These are phyloP conservation scores for Leptocoma aspasia DNA, from an alignment of 2,113 vertebrate genomes.

Conservation along the genomic window DNA sequence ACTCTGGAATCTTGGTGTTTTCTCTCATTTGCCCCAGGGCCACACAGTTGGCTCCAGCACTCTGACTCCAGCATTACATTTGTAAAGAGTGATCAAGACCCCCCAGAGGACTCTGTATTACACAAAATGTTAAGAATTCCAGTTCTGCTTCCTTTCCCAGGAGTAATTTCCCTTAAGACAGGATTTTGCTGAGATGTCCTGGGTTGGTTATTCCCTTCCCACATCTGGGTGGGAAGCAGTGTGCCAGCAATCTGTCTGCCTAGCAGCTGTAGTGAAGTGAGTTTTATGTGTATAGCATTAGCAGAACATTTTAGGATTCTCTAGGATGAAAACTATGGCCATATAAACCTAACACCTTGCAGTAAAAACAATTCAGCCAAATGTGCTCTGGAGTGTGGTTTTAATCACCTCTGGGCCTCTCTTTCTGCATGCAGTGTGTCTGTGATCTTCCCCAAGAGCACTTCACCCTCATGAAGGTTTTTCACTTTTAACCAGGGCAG, in stretches of 20 bases:
- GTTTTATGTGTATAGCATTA: slow-evolving; percentile 39
- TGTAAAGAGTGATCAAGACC: not conserved
- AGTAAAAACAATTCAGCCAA: not conserved
- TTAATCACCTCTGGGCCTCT: not conserved
- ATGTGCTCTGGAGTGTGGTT: not conserved
- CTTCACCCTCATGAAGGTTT: not conserved
- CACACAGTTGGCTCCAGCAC: not conserved
- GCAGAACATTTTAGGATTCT: slow-evolving; percentile 38
- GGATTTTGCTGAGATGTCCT: slow-evolving; percentile 14
- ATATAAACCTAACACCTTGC: slow-evolving; percentile 25
- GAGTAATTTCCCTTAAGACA: not conserved
- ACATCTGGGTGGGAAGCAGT: not conserved
- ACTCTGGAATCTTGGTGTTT: not conserved
- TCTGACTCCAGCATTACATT: not conserved
- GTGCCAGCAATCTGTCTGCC: slow-evolving; percentile 11
- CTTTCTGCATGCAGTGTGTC: not conserved
- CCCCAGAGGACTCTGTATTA: not conserved
- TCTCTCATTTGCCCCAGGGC: not conserved
- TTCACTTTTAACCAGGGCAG: not conserved
- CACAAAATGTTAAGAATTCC: not conserved
- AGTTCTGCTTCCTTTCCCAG: not conserved
- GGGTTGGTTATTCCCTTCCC: not conserved
- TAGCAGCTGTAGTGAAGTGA: slow-evolving; percentile 20
- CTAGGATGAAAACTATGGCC: slow-evolving; percentile 16
- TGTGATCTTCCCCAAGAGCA: not conserved